Evolutionary conservation across 2,113 vertebrate genomes (phyloP), one percentile per base, ranked within the genome.

Genomic region (Mixornis gularis): DNA sequence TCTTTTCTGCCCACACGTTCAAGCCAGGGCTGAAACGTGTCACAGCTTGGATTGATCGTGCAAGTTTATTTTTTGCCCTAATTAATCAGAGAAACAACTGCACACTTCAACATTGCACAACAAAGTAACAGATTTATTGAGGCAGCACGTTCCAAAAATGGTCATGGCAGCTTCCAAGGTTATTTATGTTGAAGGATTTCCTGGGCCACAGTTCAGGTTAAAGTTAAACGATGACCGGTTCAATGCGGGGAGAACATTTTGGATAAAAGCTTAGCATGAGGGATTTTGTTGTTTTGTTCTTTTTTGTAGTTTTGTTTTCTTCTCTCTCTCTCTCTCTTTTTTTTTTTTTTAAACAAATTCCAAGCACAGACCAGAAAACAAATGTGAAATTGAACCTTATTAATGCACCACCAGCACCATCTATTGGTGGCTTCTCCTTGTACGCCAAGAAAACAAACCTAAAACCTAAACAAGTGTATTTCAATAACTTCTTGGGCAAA

Each of bases 11-110:
- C 89, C 77, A 52, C 73, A 41, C 15, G 7, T 85, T 92, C 84
- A 90, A 92, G 90, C 56, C 90, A 76, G 89, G 94, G 87, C 78
- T 95, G 81, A 96, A 93, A 95, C 56, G 17, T 96, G 94, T 95
- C 93, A 94, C 83, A 87, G 80, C 85, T 95, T 94, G 91, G 92
- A 93, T 87, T 92, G 80, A 96, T 92, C 52, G 5, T 36, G 34
- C 83, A 55, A 95, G 93, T 89, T 95, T 96, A 94, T 96, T 95
- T 97, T 96, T 95, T 96, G 87, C 89, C 63, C 87, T 77, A 96
- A 95, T 96, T 96, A 96, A 96, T 96, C 96, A 96, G 93, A 70
- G 93, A 95, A 95, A 95, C 87, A 96, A 96, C 94, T 78, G 85
- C 85, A 94, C 60, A 51, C 71, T 94, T 94, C 74, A 63, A 36